Conservation (phyloP, 2,888 invertebrate genomes). For the Hirudinaria manillensis region DNA sequence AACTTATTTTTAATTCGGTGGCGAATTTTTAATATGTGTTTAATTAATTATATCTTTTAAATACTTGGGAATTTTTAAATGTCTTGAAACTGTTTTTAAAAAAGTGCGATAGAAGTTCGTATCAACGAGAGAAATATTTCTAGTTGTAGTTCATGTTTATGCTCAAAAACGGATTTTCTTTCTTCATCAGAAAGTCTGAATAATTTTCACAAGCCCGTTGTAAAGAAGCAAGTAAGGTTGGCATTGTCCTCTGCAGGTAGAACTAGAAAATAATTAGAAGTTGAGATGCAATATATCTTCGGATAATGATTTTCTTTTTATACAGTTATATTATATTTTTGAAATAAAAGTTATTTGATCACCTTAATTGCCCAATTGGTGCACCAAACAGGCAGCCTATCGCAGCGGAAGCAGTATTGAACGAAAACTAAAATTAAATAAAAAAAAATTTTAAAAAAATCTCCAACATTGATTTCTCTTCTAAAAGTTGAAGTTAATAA, state of each 20-base stretch:
- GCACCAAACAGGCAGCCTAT: slow-evolving; percentile 20
- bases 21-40: neutral
- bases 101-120: no score
- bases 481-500: neutral
- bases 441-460: no score
- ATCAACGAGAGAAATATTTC: neutral
- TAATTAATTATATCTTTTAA: neutral
- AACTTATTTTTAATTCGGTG: neutral
- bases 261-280: neutral
- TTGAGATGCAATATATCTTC: neutral
- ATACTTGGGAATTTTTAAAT: neutral
- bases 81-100: no score
- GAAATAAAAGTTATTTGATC: neutral
- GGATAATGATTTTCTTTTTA: neutral
- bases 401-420: slow-evolving; percentile 25
- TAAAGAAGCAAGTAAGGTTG: slow-evolving; percentile 2
- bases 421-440: slow-evolving; percentile 18
- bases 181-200: slow-evolving; percentile 16
- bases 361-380: slow-evolving; percentile 25
- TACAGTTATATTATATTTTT: neutral
- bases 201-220: slow-evolving; percentile 28
- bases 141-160: slow-evolving; percentile 24
- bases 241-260: slow-evolving; percentile 21
- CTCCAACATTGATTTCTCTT: no score
- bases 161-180: slow-evolving; percentile 26